Evolutionary conservation across 35 echinoderm and acorn worm species (phyloP).

Genomic region (Holothuria glaberrima): DNA sequence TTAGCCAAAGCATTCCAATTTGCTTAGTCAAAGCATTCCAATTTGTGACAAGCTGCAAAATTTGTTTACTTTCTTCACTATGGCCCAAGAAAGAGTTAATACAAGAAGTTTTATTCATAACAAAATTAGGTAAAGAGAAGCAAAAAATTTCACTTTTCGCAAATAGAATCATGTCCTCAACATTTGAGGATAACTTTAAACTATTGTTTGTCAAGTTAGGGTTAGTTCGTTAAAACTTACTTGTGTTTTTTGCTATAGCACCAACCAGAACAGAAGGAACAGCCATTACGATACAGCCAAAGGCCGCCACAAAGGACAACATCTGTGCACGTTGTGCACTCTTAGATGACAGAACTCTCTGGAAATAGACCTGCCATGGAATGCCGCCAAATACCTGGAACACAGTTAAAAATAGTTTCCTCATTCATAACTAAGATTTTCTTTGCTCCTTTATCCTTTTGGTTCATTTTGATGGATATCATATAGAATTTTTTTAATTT

Average conservation of each 20-base stretch:
- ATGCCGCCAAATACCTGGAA: slow-evolving; percentile 95
- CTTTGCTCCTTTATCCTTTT: too few species aligned
- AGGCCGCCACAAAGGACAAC: slow-evolving; percentile 89
- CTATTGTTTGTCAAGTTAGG: background rate
- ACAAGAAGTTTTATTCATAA: background rate
- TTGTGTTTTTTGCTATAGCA: slow-evolving; percentile 79
- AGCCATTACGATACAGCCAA: slow-evolving; percentile 96
- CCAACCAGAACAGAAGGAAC: slow-evolving; percentile 95
- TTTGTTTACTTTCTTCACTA: too few species aligned
- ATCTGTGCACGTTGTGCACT: slow-evolving; percentile 82
- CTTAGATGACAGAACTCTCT: slow-evolving; percentile 93
- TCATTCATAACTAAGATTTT: too few species aligned
- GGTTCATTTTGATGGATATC: too few species aligned
- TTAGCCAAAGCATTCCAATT: too few species aligned
- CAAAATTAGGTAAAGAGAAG: background rate
- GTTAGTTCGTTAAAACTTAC: slow-evolving; percentile 47
- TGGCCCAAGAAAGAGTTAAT: background rate
- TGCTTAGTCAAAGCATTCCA: too few species aligned
- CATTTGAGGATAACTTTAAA: too few species aligned
- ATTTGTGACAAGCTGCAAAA: too few species aligned
- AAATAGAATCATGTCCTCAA: too few species aligned
- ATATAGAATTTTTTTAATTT: too few species aligned
- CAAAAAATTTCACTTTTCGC: background rate
- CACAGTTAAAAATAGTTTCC: background rate
- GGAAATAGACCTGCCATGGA: slow-evolving; percentile 99